A percentile compares a stretch with the other conserved stretches of the same genome.
These are phyloP conservation scores for Labia minor DNA, from an alignment of 2,888 invertebrate species.

Conservation along the genomic window DNA sequence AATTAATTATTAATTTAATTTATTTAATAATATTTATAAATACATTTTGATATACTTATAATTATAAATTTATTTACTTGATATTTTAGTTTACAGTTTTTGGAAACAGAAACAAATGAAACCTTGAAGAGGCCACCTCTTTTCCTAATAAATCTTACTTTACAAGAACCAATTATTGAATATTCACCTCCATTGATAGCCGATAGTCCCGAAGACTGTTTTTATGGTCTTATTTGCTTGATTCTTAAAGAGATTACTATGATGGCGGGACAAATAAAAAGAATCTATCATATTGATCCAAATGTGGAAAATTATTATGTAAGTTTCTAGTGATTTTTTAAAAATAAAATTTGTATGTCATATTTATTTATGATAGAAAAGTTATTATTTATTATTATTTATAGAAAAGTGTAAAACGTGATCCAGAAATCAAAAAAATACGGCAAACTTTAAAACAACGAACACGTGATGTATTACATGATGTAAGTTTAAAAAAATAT, in stretches of 20 bases:
- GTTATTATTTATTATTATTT: conserved; percentile 19
- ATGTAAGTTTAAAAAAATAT: background rate
- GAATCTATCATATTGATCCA: conserved; percentile 17
- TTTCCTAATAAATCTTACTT: background rate
- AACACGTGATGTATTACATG: background rate
- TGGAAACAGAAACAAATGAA: conserved; percentile 49
- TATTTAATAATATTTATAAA: no score
- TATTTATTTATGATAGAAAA: conserved; percentile 27
- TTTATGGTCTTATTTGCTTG: conserved; percentile 50
- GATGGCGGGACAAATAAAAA: conserved; percentile 45
- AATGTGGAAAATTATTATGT: background rate
- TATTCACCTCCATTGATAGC: conserved; percentile 63
- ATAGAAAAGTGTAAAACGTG: background rate
- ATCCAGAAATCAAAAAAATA: background rate
- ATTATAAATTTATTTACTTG: conserved; percentile 35
- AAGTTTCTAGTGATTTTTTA: background rate
- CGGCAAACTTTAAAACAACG: background rate
- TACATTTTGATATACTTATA: no score
- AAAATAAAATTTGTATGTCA: no score
- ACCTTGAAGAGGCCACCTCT: conserved; percentile 29
- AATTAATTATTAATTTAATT: no score
- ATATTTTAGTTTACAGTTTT: conserved; percentile 44
- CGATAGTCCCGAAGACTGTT: conserved; percentile 48
- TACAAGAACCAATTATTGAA: conserved; percentile 60
- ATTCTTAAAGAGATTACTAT: conserved; percentile 67